Evolutionary conservation across 2,113 vertebrate species (phyloP).

Genomic region (Apistogramma diplotaenia): DNA sequence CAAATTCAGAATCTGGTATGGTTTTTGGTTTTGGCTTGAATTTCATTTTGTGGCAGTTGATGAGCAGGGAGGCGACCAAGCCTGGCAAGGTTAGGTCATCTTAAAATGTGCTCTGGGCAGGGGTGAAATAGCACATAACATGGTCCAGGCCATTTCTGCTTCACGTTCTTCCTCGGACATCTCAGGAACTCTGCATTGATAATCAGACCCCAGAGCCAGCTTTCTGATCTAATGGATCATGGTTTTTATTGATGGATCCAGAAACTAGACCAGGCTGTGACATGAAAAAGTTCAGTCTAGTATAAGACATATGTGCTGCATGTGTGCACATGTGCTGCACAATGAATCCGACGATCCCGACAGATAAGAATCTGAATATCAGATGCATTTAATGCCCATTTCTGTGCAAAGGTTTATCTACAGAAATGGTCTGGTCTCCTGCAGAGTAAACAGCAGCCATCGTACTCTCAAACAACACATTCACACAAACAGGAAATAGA

Average conservation of each 20-base stretch:
- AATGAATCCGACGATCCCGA: background rate
- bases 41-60: background rate
- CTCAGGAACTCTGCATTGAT: background rate
- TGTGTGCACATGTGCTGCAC: no score
- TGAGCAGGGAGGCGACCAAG: background rate
- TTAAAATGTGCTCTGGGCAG: background rate
- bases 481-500: background rate
- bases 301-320: no score
- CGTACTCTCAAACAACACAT: background rate
- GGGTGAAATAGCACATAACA: background rate
- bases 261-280: background rate
- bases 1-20: background rate
- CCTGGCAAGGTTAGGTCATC: background rate
- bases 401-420: background rate
- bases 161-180: background rate
- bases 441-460: background rate
- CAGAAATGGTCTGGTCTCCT: background rate
- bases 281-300: background rate
- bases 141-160: background rate
- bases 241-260: background rate
- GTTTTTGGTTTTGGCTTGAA: background rate
- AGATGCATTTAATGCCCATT: background rate
- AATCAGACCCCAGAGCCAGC: background rate
- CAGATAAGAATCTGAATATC: background rate
- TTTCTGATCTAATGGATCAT: no score